Base-by-base conservation (phyloP, 2,888 invertebrate genomes). In the Platycheirus rosarum region DNA sequence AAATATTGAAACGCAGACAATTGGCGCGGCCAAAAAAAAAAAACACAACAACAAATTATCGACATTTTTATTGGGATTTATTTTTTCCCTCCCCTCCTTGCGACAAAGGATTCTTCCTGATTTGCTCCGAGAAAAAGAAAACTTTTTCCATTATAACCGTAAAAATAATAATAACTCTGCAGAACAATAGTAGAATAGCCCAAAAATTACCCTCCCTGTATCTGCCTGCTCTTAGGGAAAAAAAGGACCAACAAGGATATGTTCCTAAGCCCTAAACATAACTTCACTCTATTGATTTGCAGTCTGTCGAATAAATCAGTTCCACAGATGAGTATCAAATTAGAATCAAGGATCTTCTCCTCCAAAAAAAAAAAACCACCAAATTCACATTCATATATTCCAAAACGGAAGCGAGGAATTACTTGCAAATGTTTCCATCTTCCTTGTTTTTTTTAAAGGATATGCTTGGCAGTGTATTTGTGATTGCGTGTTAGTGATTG, bases 11-110 rank as follows among this genome's bases (percentile, higher is more conserved):
- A 60, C 16, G 35, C 75, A 80, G 80, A 80, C 82, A 77, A 73
- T 82, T 76, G 80, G 76, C 77, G 76, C 77, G 71, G 71, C 82
- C 53, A 42, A 77, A 63, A 68, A 23, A 26, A 55, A 40, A 57
- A 11, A 73, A n/a, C n/a, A n/a, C n/a, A 68, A 68, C 29, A 77
- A 44, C 82, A 71, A 82, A 82, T 82, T 82, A 82, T 82, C 77
- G 82, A 82, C 73, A 82, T 77, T 82, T 66, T 82, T 77, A 73
- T 77, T 53, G 65, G 70, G 53, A 70, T 80, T 76, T 65, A 23
- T 26, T 37, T 40, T 57, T 63, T 51, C 51, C n/a, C n/a, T n/a
- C n/a, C n/a, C n/a, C 42, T 80, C 51, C 57, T 80, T 63, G 57
- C 26, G 57, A 57, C 32, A 62, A 49, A 57, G n/a, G 13, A 8